These are phyloP conservation scores for Cricetomys ansorgei DNA, from an alignment of 2,113 vertebrate species.

Conservation along the genomic window DNA sequence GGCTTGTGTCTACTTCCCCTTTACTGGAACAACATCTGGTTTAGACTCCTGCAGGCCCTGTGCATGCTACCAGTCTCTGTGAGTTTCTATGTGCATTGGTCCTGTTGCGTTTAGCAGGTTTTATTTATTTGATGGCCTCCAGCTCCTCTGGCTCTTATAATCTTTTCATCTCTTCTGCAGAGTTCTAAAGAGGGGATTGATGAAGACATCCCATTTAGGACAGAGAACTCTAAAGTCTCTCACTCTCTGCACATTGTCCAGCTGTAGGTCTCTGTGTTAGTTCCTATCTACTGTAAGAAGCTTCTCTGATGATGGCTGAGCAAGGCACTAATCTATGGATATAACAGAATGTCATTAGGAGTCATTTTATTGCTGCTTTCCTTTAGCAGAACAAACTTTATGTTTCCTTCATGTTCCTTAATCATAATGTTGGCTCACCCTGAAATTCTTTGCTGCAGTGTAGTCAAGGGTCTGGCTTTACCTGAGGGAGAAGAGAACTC, in stretches of 20 bases:
- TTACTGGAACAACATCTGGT: neutral
- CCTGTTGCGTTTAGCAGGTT: neutral
- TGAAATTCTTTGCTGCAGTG: neutral
- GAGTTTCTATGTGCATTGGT: neutral
- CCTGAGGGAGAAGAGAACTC: too few relatives aligned
- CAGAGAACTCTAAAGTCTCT: neutral
- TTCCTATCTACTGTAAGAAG: neutral
- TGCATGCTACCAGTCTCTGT: neutral
- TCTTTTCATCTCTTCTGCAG: neutral
- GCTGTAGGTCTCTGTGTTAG: neutral
- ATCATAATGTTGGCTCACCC: neutral
- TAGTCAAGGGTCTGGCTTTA: neutral
- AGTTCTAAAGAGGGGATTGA: neutral
- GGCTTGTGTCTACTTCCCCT: neutral
- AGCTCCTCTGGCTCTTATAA: neutral
- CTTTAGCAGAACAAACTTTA: neutral
- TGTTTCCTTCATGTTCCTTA: neutral
- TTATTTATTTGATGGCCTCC: neutral
- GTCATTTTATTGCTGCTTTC: neutral
- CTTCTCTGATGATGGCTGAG: neutral
- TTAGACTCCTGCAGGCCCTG: neutral
- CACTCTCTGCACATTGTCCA: neutral
- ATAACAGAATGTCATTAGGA: neutral
- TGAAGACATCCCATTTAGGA: neutral
- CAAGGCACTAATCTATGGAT: neutral